Conservation (phyloP, 2,888 invertebrate genomes). For the Artemia sp. region DNA sequence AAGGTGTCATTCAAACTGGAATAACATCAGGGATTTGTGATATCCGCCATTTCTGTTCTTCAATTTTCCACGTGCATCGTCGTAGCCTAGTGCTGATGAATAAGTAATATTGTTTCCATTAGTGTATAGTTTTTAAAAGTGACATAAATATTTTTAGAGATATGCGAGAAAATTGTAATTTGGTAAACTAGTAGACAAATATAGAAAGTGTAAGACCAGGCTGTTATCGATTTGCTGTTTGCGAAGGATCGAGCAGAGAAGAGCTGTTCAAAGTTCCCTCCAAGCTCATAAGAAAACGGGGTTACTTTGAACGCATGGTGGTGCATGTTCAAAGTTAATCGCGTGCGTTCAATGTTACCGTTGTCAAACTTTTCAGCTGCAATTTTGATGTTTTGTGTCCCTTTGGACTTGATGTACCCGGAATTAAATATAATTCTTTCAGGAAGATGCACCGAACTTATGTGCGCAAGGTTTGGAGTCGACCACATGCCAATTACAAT, state of each 20-base stretch:
- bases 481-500: background rate
- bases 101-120: background rate
- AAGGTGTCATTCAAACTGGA: background rate
- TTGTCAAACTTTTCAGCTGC: conserved; percentile 13
- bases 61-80: background rate
- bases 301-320: conserved; percentile 9
- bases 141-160: conserved; percentile 6
- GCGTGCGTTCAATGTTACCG: conserved; percentile 15
- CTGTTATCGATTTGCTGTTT: too few species aligned
- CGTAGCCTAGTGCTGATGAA: background rate
- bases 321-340: background rate
- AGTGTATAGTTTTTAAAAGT: background rate
- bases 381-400: conserved; percentile 13
- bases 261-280: background rate
- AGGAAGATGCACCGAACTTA: background rate
- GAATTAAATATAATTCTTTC: background rate
- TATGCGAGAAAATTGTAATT: background rate
- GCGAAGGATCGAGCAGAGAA: too few species aligned
- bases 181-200: conserved; percentile 13
- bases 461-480: background rate
- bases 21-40: background rate
- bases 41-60: background rate
- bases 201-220: conserved; percentile 1
- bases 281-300: background rate
- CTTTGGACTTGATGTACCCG: conserved; percentile 10